A percentile compares a stretch with the other conserved stretches of the same genome.
These are phyloP conservation scores for Colletes gigas DNA, from an alignment of 1,140 invertebrate species.

Conservation along the genomic window DNA sequence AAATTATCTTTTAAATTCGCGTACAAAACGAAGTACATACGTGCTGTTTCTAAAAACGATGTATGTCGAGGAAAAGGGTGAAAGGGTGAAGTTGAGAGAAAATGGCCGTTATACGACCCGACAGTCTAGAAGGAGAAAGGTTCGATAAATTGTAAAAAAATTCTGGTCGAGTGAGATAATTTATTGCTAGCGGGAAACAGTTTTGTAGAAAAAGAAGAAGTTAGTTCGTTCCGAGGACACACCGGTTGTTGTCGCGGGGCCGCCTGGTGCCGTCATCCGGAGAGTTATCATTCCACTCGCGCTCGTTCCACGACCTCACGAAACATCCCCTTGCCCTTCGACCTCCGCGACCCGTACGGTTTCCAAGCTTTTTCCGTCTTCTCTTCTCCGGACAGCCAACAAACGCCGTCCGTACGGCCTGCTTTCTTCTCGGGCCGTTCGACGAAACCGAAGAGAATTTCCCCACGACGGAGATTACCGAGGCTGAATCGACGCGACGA, in stretches of 20 bases:
- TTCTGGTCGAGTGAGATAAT: background rate
- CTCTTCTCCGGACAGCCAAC: background rate
- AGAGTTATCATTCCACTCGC: constrained; percentile 23
- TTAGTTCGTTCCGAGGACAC: background rate
- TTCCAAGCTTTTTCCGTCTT: too few species aligned
- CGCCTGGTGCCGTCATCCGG: constrained; percentile 9
- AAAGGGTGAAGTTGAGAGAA: too few species aligned
- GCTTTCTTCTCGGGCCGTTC: background rate
- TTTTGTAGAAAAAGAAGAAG: background rate
- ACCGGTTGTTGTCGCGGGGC: background rate
- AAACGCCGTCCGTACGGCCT: background rate
- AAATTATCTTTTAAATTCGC: too few species aligned
- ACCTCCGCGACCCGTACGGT: background rate
- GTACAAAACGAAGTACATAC: too few species aligned
- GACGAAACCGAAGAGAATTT: constrained; percentile 14
- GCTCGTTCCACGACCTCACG: constrained; percentile 4
- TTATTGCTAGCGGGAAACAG: background rate
- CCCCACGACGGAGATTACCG: background rate
- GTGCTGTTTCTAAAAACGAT: too few species aligned
- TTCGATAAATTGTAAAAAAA: too few species aligned
- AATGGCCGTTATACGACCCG: too few species aligned
- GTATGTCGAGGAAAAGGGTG: too few species aligned
- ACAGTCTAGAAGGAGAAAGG: too few species aligned
- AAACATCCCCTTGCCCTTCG: constrained; percentile 17
- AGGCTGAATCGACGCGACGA: background rate